Evolutionary conservation across 2,797 vertebrate genomes (phyloP).

Genomic region (Mus spretus): DNA sequence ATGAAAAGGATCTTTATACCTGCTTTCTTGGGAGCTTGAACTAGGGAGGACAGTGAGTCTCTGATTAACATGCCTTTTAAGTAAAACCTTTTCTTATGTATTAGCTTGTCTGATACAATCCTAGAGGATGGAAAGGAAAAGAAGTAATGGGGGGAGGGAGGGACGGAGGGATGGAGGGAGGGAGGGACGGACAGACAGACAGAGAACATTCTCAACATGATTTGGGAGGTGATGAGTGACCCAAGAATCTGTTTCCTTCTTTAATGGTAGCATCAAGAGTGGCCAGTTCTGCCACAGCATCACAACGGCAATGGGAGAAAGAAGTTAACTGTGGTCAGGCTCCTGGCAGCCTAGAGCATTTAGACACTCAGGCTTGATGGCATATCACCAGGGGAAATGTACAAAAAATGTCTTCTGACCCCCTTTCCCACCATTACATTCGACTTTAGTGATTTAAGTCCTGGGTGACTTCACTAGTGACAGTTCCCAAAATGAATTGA

Average conservation of each 20-base stretch:
- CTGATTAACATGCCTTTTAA: conserved; percentile 3
- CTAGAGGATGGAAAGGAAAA: too few species aligned
- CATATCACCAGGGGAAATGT: conserved; percentile 35
- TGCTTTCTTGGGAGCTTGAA: neutral
- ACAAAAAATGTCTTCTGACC: conserved; percentile 46
- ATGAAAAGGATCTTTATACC: neutral
- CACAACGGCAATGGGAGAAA: neutral
- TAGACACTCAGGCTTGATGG: conserved; percentile 33
- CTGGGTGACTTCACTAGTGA: conserved; percentile 65
- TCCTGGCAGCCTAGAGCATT: conserved; percentile 39
- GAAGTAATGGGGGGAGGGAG: too few species aligned
- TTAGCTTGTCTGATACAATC: conserved; percentile 35
- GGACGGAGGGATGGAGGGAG: neutral
- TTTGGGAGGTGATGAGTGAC: neutral
- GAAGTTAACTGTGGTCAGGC: conserved; percentile 23
- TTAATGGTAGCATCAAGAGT: neutral
- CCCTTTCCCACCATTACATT: conserved; percentile 36
- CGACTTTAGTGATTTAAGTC: conserved; percentile 70
- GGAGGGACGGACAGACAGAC: neutral
- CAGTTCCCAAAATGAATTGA: conserved; percentile 61
- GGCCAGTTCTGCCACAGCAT: neutral
- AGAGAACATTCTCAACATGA: conserved; percentile 20
- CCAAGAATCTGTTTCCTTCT: neutral
- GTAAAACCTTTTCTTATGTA: neutral
- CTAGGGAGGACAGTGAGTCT: neutral